phyloP scores from a whole-genome alignment of 2,888 invertebrate genomes.

The Kryphioiulus occultus region DNA sequence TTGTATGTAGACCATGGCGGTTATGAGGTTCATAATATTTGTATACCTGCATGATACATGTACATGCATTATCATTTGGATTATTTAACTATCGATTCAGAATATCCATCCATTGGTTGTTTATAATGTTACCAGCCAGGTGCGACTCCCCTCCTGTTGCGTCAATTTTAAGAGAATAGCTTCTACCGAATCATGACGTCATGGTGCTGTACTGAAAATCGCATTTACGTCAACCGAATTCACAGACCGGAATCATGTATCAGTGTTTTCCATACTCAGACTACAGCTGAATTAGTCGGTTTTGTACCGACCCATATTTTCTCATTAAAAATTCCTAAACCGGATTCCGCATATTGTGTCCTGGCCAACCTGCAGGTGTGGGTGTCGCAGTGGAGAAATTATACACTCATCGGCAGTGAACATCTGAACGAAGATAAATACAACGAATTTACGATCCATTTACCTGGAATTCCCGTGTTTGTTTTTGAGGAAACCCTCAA shows the following conservation, averaged over 20 bases:
- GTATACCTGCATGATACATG: too few species aligned
- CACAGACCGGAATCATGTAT: background rate
- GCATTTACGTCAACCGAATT: background rate
- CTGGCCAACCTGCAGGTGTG: background rate
- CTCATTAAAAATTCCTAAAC: background rate
- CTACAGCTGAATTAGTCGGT: background rate
- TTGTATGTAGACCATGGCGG: too few species aligned
- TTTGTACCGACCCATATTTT: background rate
- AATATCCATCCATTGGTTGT: background rate
- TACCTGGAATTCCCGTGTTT: background rate
- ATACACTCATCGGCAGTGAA: background rate
- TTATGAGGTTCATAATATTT: too few species aligned
- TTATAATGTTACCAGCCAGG: background rate
- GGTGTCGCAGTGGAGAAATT: background rate
- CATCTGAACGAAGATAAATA: background rate
- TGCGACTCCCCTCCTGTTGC: background rate
- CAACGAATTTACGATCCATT: background rate
- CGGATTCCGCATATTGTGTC: background rate
- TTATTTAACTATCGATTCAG: background rate
- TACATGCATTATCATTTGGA: too few species aligned
- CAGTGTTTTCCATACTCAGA: background rate
- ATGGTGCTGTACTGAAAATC: background rate
- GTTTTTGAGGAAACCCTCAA: constrained; percentile 9
- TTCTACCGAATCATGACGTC: background rate
- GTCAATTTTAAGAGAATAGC: background rate